Percentiles rank a stretch among this genome's conserved stretches.
Conservation (phyloP, 2,797 vertebrate species). For the Naso thynnoides region DNA sequence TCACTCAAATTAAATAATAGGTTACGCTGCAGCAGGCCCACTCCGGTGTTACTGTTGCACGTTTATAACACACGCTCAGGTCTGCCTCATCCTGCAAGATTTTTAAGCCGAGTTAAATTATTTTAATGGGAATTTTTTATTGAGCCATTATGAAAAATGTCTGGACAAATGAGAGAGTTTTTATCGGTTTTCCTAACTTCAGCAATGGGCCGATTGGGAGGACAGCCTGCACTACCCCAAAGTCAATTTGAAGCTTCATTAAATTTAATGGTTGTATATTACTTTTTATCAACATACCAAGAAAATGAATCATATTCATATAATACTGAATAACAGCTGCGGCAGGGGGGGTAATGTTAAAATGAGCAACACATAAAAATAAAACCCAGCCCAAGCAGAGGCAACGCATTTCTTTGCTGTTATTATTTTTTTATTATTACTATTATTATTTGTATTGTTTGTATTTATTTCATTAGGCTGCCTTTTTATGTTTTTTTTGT, state of each 20-base stretch:
- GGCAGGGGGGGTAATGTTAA: neutral
- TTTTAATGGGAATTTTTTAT: conserved; percentile 20
- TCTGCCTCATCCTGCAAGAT: neutral
- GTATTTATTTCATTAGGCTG: too few species aligned
- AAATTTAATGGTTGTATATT: neutral
- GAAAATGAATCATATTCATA: neutral
- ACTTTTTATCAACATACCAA: neutral
- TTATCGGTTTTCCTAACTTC: conserved; percentile 4
- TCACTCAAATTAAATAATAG: neutral
- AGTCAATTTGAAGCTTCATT: neutral
- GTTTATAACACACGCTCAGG: neutral
- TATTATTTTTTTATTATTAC: neutral
- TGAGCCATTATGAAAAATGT: neutral
- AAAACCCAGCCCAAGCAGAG: neutral
- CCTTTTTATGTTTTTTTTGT: neutral
- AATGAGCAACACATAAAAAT: neutral
- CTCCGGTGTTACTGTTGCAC: neutral
- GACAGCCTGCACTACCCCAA: neutral
- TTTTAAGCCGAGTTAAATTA: neutral
- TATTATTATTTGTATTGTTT: neutral
- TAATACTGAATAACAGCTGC: neutral
- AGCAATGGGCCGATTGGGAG: neutral
- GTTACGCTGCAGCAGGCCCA: neutral
- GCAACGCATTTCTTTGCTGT: neutral
- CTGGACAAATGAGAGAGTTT: neutral